Conservation (phyloP, 92 coral and sea anemone species). For the Blastomussa wellsi region DNA sequence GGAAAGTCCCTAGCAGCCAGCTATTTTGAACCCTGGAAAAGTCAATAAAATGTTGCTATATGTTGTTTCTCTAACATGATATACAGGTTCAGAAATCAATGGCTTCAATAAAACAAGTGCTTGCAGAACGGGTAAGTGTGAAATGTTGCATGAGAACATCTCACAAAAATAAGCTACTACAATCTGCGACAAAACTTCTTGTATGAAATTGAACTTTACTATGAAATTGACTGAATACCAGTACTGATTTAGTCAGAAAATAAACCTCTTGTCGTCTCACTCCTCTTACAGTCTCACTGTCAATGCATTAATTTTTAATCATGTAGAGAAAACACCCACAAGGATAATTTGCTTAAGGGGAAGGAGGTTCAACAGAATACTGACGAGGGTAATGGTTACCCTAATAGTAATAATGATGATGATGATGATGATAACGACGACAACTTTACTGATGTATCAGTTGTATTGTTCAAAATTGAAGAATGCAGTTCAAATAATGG, state of each 20-base stretch:
- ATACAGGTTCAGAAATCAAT: slow-evolving; percentile 90
- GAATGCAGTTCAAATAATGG: background rate
- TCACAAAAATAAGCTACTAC: background rate
- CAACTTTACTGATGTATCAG: too few species aligned
- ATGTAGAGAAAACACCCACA: background rate
- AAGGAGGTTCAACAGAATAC: too few species aligned
- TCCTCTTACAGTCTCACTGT: background rate
- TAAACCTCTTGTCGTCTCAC: background rate
- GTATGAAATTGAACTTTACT: background rate
- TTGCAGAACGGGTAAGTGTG: slow-evolving; percentile 85
- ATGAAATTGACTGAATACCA: background rate
- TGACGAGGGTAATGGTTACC: too few species aligned
- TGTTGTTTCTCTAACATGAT: background rate
- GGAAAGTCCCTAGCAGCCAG: too few species aligned
- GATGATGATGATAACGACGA: too few species aligned
- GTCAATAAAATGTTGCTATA: too few species aligned
- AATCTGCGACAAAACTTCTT: background rate
- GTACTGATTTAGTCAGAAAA: background rate
- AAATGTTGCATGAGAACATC: background rate
- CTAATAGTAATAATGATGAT: too few species aligned
- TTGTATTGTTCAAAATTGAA: background rate
- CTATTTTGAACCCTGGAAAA: too few species aligned
- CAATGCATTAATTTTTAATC: background rate
- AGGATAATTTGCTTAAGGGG: too few species aligned
- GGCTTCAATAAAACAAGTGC: slow-evolving; percentile 85